Conservation (phyloP, 2,113 vertebrate species). For the Cynopterus brachyotis region DNA sequence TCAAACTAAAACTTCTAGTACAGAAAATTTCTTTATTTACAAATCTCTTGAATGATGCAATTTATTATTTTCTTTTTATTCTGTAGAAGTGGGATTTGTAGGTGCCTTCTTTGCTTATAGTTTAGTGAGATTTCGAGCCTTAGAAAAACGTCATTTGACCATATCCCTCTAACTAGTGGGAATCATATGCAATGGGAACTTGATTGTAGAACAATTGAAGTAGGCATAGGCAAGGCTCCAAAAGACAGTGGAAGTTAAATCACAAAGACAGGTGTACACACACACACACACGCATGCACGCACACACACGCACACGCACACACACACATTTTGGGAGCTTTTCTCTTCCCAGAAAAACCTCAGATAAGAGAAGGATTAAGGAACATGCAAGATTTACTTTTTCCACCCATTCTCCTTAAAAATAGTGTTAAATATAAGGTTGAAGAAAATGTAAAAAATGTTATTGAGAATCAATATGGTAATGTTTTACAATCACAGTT, state of each 20-base stretch:
- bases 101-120: neutral
- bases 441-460: neutral
- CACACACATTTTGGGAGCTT: neutral
- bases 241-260: neutral
- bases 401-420: neutral
- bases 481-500: neutral
- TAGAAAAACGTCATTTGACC: neutral
- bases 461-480: neutral
- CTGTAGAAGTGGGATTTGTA: neutral
- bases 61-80: neutral
- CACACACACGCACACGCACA: neutral
- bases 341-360: neutral
- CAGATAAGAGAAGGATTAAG: neutral
- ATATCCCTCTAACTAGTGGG: neutral
- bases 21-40: neutral
- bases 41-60: neutral
- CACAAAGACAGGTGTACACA: too few relatives aligned
- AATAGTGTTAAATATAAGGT: neutral
- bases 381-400: neutral
- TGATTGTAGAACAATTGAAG: neutral
- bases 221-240: neutral
- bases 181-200: neutral
- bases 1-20: constrained; percentile 49
- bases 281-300: neutral
- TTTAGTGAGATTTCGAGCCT: neutral